Conservation (phyloP, 2,888 invertebrate species). For the Notodonta dromedarius region DNA sequence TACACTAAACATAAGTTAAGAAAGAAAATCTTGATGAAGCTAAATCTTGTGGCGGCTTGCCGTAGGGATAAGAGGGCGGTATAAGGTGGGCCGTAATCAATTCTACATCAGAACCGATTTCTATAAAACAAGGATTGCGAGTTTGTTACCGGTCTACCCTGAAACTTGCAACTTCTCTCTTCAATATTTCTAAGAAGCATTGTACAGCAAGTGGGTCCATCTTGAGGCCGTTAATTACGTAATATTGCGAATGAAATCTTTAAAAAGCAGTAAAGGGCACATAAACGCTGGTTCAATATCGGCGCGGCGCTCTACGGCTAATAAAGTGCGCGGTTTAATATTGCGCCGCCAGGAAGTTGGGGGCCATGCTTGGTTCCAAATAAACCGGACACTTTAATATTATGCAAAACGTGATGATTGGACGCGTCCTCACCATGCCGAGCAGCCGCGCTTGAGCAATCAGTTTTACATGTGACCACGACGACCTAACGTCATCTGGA, state of each 20-base stretch:
- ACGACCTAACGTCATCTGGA: too few relatives aligned
- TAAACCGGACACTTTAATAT: not conserved
- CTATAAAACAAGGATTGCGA: not conserved
- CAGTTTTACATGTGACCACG: too few relatives aligned
- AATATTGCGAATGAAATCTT: slow-evolving; percentile 33
- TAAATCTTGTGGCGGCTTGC: too few relatives aligned
- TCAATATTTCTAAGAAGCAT: not conserved
- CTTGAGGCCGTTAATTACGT: slow-evolving; percentile 23
- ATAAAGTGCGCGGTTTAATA: slow-evolving; percentile 45
- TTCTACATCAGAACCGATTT: too few relatives aligned
- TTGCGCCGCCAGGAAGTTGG: slow-evolving; percentile 13
- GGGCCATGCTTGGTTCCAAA: not conserved
- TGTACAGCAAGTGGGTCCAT: not conserved
- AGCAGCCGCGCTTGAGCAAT: too few relatives aligned
- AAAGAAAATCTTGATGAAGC: too few relatives aligned
- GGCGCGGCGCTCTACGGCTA: slow-evolving; percentile 39
- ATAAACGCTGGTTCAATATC: slow-evolving; percentile 42
- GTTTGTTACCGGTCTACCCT: not conserved
- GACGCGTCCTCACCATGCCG: too few relatives aligned
- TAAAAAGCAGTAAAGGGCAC: slow-evolving; percentile 32
- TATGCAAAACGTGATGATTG: not conserved
- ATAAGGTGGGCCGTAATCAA: too few relatives aligned
- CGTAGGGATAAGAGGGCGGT: too few relatives aligned
- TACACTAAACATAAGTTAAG: too few relatives aligned
- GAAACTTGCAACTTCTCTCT: not conserved